Conservation (phyloP, 2,888 invertebrate species). For the Ennomos erosarius region DNA sequence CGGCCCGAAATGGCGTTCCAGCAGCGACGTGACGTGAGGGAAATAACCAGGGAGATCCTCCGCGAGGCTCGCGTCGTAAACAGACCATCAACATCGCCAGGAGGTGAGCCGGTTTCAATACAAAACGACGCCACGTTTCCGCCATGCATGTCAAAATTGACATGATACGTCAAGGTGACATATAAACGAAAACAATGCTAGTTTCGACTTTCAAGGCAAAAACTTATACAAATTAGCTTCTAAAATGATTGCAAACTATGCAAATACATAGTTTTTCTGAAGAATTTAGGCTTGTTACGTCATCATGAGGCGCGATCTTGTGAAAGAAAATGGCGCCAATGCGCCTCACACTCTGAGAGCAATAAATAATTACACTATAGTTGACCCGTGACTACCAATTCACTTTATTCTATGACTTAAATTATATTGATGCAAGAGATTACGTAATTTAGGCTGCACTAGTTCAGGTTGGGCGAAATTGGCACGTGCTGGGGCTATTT, state of each 20-base stretch:
- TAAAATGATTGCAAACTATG: constrained; percentile 24
- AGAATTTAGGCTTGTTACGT: constrained; percentile 75
- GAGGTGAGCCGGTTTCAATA: constrained; percentile 75
- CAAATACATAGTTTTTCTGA: constrained; percentile 40
- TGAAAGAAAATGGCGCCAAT: constrained; percentile 84
- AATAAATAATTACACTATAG: constrained; percentile 21
- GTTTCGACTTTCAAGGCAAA: constrained; percentile 61
- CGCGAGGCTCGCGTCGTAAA: constrained; percentile 74
- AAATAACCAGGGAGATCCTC: constrained; percentile 78
- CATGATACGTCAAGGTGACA: constrained; percentile 84
- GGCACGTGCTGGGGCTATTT: constrained; percentile 78
- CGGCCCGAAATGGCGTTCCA: constrained; percentile 81
- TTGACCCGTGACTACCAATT: not conserved
- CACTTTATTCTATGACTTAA: constrained; percentile 1
- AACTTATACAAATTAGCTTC: constrained; percentile 43
- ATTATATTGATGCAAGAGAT: constrained; percentile 22
- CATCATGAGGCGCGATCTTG: constrained; percentile 65
- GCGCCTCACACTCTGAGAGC: constrained; percentile 52
- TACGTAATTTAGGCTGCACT: constrained; percentile 38
- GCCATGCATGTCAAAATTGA: constrained; percentile 84
- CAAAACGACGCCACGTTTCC: constrained; percentile 84
- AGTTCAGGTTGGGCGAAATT: constrained; percentile 42
- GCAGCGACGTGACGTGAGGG: constrained; percentile 78
- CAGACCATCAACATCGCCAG: constrained; percentile 79
- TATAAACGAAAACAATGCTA: constrained; percentile 77